Base-by-base conservation (phyloP, 1,140 invertebrate species). In the Calliopsis andreniformis region DNA sequence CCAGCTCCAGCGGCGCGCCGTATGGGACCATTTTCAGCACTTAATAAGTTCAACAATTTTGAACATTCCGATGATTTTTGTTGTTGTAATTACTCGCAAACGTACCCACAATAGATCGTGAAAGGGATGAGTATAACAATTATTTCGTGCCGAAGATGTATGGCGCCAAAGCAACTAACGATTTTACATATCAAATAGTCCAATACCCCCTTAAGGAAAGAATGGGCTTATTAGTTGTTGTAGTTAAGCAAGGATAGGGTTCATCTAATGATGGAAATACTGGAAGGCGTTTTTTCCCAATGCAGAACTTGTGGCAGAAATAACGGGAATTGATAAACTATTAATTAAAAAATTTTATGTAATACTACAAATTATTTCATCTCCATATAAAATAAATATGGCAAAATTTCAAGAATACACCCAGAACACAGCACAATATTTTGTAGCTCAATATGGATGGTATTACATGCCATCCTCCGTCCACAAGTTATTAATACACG, bases 191-290 rank as follows among this genome's bases (percentile, higher is more conserved):
- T n/a, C n/a, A n/a, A n/a, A n/a, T n/a, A n/a, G n/a, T n/a, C n/a
- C n/a, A n/a, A n/a, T n/a, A n/a, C n/a, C n/a, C n/a, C n/a, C n/a
- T 75, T 43, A 18, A 49, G 30, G 18, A 47, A 18, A 49, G 30
- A 35, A 49, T 58, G 23, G 56, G 56, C 14, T 47, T 63, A 18
- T 35, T 23, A n/a, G 58, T 85, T 35, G 83, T 85, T 72, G 28
- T 80, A 49, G 35, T 45, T 47, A 85, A 82, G 35, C 84, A 76
- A 70, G 45, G 71, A 62, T 55, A 10, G 8, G 75, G 81, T 2
- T 77, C 77, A 3, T 83, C 58, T 2, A 86, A 86, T 62, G 78
- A 84, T 51, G 84, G 84, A 0, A 86, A 86, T 59, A 81, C 80
- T 0, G 79, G 81, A 25, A 39, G 78, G 39, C 72, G 49, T 86